Evolutionary conservation across 1,140 invertebrate genomes (phyloP), one percentile per base, ranked within the genome.

Genomic region (Euglossa dilemma): DNA sequence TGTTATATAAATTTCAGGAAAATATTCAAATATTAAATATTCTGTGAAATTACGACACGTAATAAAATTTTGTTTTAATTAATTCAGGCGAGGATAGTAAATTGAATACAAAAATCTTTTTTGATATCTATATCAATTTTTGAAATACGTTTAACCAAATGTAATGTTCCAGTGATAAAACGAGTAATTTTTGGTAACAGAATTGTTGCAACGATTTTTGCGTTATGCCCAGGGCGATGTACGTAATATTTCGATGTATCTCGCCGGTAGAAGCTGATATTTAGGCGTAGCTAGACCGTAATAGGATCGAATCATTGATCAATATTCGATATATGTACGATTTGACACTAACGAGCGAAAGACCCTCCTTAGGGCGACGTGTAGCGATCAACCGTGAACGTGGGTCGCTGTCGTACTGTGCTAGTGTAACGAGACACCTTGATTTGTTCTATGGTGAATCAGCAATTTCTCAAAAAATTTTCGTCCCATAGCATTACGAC

Each of bases 321-420:
- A 81, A 83, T 88, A 66, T 83, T 87, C 86, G 77, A 87, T 89
- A 36, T 77, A 67, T 85, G 67, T 76, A 84, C 85, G 87, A 84
- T 87, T 89, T 90, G 91, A 90, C 90, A 90, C 85, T 93, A 92
- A 92, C 91, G 88, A 92, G 91, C 86, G 47, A 73, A 87, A 87
- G 81, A 69, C 85, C 83, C 84, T 89, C 84, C 83, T 88, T 79
- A 86, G 83, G 73, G 43, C 64, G 72, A 79, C 83, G 79, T 64
- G 66, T 78, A 85, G 90, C 89, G 87, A 91, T 89, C 90, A 89
- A 83, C 83, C 84, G 67, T 87, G 86, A 89, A 88, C 80, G 88
- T 83, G 86, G 82, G 86, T 90, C 87, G 88, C 90, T 91, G 90
- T 91, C 88, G 63, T 79, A 79, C 87, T 82, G 88, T 80, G 84